phyloP scores from a whole-genome alignment of 2,888 invertebrate species.

The Uropetala carovei region DNA sequence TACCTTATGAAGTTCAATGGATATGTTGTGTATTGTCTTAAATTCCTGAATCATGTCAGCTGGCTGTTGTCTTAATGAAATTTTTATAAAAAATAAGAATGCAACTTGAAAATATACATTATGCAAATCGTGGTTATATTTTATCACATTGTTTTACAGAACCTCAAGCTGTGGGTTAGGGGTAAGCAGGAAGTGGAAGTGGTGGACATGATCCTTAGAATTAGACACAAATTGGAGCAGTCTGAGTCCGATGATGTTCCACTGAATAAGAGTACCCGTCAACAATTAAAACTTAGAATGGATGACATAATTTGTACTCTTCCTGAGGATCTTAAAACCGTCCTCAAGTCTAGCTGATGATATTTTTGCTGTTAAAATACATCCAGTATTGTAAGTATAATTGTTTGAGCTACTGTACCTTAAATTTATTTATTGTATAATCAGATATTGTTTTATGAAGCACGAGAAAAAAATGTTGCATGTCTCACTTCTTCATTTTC shows the following conservation, averaged over 20 bases:
- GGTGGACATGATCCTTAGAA: constrained; percentile 96
- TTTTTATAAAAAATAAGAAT: no score
- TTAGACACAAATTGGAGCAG: constrained; percentile 91
- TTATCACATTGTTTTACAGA: constrained; percentile 78
- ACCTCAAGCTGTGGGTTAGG: constrained; percentile 92
- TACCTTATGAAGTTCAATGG: no score
- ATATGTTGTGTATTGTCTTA: no score
- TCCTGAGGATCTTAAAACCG: constrained; percentile 91
- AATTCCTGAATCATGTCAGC: no score
- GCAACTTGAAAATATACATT: no score
- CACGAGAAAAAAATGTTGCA: not conserved
- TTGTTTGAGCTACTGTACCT: not conserved
- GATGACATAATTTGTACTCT: constrained; percentile 89
- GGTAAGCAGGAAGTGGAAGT: constrained; percentile 98
- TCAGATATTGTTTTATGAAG: not conserved
- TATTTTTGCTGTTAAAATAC: constrained; percentile 44
- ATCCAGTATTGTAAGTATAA: constrained; percentile 33
- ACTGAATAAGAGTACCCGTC: constrained; percentile 77
- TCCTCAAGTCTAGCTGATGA: constrained; percentile 76
- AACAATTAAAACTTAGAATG: constrained; percentile 78
- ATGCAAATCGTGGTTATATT: no score
- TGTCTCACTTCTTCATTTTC: not conserved
- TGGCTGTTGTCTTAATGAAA: no score
- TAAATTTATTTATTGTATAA: not conserved
- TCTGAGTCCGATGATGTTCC: constrained; percentile 78